These are phyloP conservation scores for Xylocopa sonorina DNA, from an alignment of 1,140 invertebrate genomes.

Conservation along the genomic window DNA sequence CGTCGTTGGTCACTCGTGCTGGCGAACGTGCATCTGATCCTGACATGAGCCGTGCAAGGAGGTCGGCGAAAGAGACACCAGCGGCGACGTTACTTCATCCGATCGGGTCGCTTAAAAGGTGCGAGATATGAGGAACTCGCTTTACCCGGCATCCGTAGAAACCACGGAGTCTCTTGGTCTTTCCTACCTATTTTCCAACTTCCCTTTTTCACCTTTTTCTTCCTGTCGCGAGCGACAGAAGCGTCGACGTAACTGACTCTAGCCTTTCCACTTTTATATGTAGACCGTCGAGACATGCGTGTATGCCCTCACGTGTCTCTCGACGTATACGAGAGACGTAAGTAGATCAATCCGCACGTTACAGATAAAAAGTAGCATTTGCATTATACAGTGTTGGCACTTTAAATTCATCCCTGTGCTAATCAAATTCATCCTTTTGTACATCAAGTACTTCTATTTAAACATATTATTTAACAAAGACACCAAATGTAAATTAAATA, in stretches of 20 bases:
- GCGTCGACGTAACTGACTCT: constrained; percentile 6
- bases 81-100: constrained; percentile 66
- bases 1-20: constrained; percentile 11
- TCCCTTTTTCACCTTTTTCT: constrained; percentile 52
- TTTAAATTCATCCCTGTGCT: too few species aligned
- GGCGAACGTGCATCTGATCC: constrained; percentile 63
- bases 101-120: constrained; percentile 72
- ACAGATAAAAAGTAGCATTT: too few species aligned
- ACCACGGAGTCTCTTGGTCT: constrained; percentile 55
- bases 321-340: too few species aligned
- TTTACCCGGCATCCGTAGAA: constrained; percentile 56
- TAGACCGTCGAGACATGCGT: too few species aligned
- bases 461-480: too few species aligned
- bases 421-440: too few species aligned
- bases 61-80: constrained; percentile 52
- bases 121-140: constrained; percentile 78
- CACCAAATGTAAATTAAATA: too few species aligned
- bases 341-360: too few species aligned
- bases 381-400: too few species aligned
- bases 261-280: too few species aligned
- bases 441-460: too few species aligned
- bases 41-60: constrained; percentile 69
- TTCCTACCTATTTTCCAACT: constrained; percentile 34
- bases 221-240: constrained; percentile 11
- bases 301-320: too few species aligned